Percentiles rank a stretch among this genome's conserved stretches.
Evolutionary conservation across 2,113 vertebrate species (phyloP).

Genomic region (Protobothrops mucrosquamatus): DNA sequence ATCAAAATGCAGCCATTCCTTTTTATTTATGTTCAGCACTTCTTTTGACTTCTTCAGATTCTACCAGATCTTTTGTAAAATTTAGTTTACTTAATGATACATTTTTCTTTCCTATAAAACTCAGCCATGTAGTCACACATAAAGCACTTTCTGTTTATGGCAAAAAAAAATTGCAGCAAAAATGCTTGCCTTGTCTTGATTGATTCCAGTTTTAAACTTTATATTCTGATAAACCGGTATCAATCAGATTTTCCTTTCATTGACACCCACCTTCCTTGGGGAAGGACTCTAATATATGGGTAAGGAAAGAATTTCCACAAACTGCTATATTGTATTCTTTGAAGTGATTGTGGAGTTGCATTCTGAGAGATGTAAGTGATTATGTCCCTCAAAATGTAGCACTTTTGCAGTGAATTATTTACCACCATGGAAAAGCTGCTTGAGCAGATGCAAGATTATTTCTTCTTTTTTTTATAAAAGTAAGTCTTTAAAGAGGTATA

Average conservation of each 20-base stretch:
- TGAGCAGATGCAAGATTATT: not conserved
- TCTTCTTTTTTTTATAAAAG: not conserved
- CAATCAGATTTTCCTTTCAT: not conserved
- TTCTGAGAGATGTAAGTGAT: not conserved
- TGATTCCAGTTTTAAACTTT: not conserved
- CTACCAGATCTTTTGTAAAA: not conserved
- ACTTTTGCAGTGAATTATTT: not conserved
- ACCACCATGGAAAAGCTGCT: not conserved
- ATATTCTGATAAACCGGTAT: not conserved
- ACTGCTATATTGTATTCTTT: not conserved
- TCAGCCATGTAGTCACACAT: not conserved
- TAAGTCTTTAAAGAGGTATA: not conserved
- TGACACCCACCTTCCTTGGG: not conserved
- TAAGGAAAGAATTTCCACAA: not conserved
- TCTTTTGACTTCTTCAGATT: not conserved
- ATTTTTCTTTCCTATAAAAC: conserved; percentile 29
- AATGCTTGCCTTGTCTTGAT: not conserved
- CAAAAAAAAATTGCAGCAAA: not conserved
- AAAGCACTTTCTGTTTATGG: not conserved
- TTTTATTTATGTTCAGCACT: not conserved
- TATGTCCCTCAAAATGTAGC: not conserved
- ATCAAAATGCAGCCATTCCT: conserved; percentile 8
- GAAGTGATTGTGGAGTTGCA: not conserved
- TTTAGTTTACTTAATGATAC: not conserved
- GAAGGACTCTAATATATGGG: not conserved